Evolutionary conservation across 2,888 invertebrate genomes (phyloP), one percentile per base, ranked within the genome.

Genomic region (Congeria kusceri): DNA sequence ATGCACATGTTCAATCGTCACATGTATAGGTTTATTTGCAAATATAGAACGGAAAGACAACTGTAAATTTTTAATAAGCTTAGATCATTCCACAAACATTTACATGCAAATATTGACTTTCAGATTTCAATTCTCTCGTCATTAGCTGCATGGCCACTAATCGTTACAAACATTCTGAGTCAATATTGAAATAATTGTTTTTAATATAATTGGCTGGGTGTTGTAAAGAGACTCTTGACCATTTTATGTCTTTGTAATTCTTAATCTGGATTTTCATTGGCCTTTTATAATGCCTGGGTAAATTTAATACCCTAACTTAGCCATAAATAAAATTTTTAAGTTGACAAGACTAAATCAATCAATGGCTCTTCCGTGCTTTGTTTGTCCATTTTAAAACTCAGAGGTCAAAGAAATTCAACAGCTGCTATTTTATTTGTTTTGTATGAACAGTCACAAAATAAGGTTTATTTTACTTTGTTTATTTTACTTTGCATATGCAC

Each of bases 201-300:
- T 62, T 62, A n/a, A 53, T 1, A 53, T 53, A 53, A n/a, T 59
- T 44, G 20, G 39, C 27, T 25, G 39, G 66, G 56, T 29, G 53
- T 62, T 74, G 32, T 20, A 44, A 56, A 70, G n/a, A 74, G 46
- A 39, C 56, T 62, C 73, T 74, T 74, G 73, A 74, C 73, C 73
- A 74, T 67, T 74, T 74, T 67, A 74, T 74, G 73, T 67, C 73
- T 67, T 61, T 61, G 23, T 13, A 44, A 65, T 65, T 39, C 39
- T 39, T 39, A 39, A 39, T 39, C 39, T n/a, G n/a, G n/a, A n/a
- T n/a, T n/a, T n/a, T 20, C 53, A 53, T 53, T 15, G 5, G 67
- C 66, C 56, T 74, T 67, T 74, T 11, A 39, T 11, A 39, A 39
- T 7, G 39, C 39, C 39, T 3, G 9, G 9, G 39, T 39, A 11